A percentile compares a stretch with the other conserved stretches of the same genome.
Evolutionary conservation across 2,888 invertebrate species (phyloP).

Genomic region (Mallateleia sp.): DNA sequence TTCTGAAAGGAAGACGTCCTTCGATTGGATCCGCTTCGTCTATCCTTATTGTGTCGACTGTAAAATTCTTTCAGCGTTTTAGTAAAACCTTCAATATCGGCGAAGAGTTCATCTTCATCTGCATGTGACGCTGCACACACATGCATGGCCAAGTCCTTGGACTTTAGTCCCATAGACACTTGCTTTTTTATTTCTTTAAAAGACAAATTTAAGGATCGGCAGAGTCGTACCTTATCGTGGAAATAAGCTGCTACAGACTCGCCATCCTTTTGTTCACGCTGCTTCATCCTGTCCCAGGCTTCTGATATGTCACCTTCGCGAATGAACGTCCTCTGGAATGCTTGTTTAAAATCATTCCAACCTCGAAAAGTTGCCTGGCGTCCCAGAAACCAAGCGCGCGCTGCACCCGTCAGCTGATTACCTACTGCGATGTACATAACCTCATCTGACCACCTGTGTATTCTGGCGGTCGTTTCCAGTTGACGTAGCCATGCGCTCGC

Average conservation of each 20-base stretch:
- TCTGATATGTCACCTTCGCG: slow-evolving; percentile 14
- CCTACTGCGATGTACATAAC: background rate
- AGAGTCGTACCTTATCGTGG: slow-evolving; percentile 19
- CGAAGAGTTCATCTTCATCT: slow-evolving; percentile 25
- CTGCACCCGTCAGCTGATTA: slow-evolving; percentile 3
- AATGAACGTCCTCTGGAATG: slow-evolving; percentile 11
- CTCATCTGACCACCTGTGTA: slow-evolving; percentile 9
- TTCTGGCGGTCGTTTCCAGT: background rate
- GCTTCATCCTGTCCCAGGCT: slow-evolving; percentile 17
- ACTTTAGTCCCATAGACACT: background rate
- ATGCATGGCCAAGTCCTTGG: slow-evolving; percentile 1
- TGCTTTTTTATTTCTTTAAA: background rate
- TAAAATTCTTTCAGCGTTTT: background rate
- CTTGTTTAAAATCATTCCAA: slow-evolving; percentile 17
- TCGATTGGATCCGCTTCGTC: background rate
- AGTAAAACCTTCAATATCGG: background rate
- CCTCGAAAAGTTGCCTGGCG: background rate
- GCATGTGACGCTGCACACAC: background rate
- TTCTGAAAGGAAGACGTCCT: background rate
- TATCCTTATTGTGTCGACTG: background rate
- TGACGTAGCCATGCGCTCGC: slow-evolving; percentile 9
- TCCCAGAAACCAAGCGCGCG: background rate
- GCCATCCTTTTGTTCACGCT: background rate
- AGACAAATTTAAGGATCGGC: slow-evolving; percentile 6
- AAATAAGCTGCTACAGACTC: slow-evolving; percentile 8